Conservation (phyloP, 2,888 invertebrate species). For the Alloplasta piceator region DNA sequence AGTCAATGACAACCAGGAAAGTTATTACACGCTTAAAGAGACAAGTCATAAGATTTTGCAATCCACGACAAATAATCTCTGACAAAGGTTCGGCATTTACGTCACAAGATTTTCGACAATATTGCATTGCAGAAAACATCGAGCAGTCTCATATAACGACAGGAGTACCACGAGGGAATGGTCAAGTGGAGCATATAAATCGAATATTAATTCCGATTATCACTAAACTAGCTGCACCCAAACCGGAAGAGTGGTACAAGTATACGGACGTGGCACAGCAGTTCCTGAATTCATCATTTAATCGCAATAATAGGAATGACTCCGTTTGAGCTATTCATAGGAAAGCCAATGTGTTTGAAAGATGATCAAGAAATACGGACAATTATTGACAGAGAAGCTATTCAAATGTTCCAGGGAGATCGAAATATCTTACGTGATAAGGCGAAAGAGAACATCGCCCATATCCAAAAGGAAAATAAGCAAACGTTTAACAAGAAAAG, state of each 20-base stretch:
- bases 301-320: constrained; percentile 53
- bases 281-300: constrained; percentile 37
- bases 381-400: constrained; percentile 64
- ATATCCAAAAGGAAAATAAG: constrained; percentile 67
- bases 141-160: too few relatives aligned
- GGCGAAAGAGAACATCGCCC: constrained; percentile 62
- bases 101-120: too few relatives aligned
- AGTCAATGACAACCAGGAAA: too few relatives aligned
- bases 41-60: too few relatives aligned
- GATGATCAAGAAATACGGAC: constrained; percentile 62
- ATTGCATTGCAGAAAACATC: too few relatives aligned
- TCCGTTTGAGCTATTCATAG: constrained; percentile 57
- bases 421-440: constrained; percentile 46
- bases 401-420: constrained; percentile 59
- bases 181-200: too few relatives aligned
- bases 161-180: too few relatives aligned
- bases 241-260: constrained; percentile 39
- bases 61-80: too few relatives aligned
- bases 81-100: too few relatives aligned
- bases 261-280: constrained; percentile 39
- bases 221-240: background rate
- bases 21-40: too few relatives aligned
- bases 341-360: constrained; percentile 45
- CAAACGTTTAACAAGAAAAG: constrained; percentile 48
- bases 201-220: too few relatives aligned